These are phyloP conservation scores for Paraplagusia blochii DNA, from an alignment of 2,113 vertebrate genomes.

Conservation along the genomic window DNA sequence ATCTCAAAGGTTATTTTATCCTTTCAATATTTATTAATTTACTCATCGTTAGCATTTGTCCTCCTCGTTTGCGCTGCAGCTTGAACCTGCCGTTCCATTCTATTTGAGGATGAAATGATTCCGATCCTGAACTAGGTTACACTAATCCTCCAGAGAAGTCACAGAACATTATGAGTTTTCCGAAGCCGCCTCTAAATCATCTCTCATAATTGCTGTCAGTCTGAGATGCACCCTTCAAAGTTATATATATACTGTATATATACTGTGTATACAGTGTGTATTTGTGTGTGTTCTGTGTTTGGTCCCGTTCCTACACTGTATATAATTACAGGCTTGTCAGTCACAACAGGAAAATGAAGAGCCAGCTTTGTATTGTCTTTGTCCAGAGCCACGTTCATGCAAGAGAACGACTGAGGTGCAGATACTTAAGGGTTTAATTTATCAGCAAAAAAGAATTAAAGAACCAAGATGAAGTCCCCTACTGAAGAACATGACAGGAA, in stretches of 20 bases:
- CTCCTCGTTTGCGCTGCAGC: conserved; percentile 12
- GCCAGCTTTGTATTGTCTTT: background rate
- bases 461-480: too few relatives aligned
- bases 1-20: too few relatives aligned
- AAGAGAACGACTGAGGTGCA: too few relatives aligned
- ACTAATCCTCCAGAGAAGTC: conserved; percentile 22
- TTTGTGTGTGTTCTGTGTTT: too few relatives aligned
- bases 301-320: too few relatives aligned
- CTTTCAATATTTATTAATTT: background rate
- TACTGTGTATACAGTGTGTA: too few relatives aligned
- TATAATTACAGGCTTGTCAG: background rate
- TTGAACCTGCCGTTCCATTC: conserved; percentile 1
- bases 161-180: conserved; percentile 53
- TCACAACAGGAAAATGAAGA: background rate
- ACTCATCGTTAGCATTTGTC: conserved; percentile 7
- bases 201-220: conserved; percentile 39
- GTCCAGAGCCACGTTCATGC: background rate
- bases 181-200: conserved; percentile 34
- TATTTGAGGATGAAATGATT: conserved; percentile 6
- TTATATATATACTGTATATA: conserved; percentile 6
- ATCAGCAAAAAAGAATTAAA: too few relatives aligned
- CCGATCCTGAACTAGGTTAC: conserved; percentile 3
- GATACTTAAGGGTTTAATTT: too few relatives aligned
- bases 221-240: conserved; percentile 21
- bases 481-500: too few relatives aligned